Conservation (phyloP, 2,113 vertebrate genomes). For the Neopipo cinnamomea region DNA sequence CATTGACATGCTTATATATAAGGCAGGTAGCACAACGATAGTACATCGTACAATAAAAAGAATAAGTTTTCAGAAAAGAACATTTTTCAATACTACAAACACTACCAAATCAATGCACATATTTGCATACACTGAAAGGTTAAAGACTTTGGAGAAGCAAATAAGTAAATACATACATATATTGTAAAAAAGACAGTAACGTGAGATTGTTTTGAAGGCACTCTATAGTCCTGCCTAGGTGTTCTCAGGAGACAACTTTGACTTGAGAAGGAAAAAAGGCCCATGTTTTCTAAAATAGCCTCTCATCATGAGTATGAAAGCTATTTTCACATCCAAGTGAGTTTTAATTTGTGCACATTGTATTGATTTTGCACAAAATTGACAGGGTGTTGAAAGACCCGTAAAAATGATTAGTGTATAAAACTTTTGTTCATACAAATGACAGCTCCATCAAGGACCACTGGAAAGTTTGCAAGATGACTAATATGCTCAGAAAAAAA, state of each 20-base stretch:
- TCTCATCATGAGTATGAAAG: neutral
- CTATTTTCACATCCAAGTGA: neutral
- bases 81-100: neutral
- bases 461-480: neutral
- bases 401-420: slow-evolving; percentile 29
- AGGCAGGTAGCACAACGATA: neutral
- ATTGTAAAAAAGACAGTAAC: neutral
- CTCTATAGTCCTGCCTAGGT: neutral
- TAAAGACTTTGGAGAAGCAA: neutral
- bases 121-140: neutral
- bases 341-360: neutral
- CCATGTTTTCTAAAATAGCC: neutral
- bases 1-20: neutral
- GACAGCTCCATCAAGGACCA: neutral
- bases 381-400: slow-evolving; percentile 10
- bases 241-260: neutral
- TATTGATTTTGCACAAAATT: slow-evolving; percentile 18
- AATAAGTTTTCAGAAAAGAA: neutral
- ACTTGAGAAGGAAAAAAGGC: neutral
- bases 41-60: neutral
- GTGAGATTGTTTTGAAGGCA: neutral
- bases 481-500: slow-evolving; percentile 6
- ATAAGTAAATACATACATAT: neutral
- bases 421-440: neutral
- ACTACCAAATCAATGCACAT: neutral